Conservation (phyloP, 2,888 invertebrate genomes). For the Plemyria rubiginata region DNA sequence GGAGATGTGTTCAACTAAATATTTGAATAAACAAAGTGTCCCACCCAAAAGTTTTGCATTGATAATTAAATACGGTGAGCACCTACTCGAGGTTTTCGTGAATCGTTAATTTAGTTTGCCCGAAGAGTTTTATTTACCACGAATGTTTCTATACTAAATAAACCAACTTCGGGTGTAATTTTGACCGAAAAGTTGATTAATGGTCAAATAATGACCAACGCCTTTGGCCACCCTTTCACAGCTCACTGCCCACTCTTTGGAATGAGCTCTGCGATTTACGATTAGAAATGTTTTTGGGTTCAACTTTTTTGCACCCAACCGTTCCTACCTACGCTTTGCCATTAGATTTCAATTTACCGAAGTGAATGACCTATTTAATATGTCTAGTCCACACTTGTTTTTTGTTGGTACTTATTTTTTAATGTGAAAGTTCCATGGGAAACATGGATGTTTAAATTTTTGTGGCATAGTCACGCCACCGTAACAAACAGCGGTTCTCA, state of each 20-base stretch:
- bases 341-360: conserved; percentile 1
- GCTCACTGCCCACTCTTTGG: conserved; percentile 41
- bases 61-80: conserved; percentile 1
- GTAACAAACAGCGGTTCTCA: no score
- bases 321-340: neutral
- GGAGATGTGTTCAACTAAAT: neutral
- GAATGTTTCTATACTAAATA: conserved; percentile 25
- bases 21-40: conserved; percentile 2
- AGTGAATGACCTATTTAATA: neutral
- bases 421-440: no score
- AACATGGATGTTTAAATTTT: no score
- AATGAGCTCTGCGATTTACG: conserved; percentile 35
- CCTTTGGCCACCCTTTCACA: conserved; percentile 43
- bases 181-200: conserved; percentile 45
- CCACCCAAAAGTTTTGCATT: conserved; percentile 1
- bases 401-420: no score
- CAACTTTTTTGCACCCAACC: conserved; percentile 17
- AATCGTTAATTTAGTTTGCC: conserved; percentile 4
- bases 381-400: no score
- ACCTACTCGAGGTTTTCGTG: neutral
- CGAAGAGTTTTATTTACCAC: conserved; percentile 1
- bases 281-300: conserved; percentile 32
- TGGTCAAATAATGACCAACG: conserved; percentile 46
- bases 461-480: no score
- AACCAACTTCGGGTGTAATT: conserved; percentile 41